Evolutionary conservation across 2,113 vertebrate species (phyloP), one percentile per base, ranked within the genome.

Genomic region (Mormyrus lacerda): DNA sequence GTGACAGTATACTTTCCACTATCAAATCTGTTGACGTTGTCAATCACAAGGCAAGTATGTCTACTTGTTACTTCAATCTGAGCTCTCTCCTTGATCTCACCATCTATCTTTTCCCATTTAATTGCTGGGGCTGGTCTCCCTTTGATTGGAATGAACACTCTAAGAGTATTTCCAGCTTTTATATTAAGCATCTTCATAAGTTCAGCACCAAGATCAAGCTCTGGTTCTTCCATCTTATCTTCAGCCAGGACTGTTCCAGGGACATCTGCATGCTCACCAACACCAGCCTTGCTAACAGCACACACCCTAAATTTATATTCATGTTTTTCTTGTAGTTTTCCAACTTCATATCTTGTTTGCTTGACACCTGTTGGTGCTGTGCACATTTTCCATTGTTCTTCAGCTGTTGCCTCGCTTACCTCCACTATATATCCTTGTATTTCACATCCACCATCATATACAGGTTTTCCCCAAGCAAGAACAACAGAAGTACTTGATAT

Each of bases 361-460:
- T 96, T 98, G 91, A 98, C 95, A 92, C 98, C 98, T 88, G 96
- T 96, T 91, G 98, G 92, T 92, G 97, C 97, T 19, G 98, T 99
- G 92, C 97, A 99, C 91, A 97, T 99, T 88, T 94, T 94, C 98
- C 98, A 99, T 91, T 79, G 35, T 79, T 98, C 96, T 58, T 97
- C 96, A 2, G 95, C 94, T 89, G 94, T 97, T 90, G 96, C 91
- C 31, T 98, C 96, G 92, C 96, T 97, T 89, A 94, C 95, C 93
- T 99, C 98, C 90, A 99, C 96, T 93, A 98, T 97, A 88, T 99
- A 99, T 92, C 97, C 97, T 91, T 99, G 97, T 94, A 99, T 98
- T 95, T 98, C 97, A 96, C 97, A 97, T 87, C 98, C 98, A 91
- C 98, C 98, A 89, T 99, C 98, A 94, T 97, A 97, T 83, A 96